Evolutionary conservation across 2,113 vertebrate species (phyloP).

Genomic region (Phyllostomus discolor): DNA sequence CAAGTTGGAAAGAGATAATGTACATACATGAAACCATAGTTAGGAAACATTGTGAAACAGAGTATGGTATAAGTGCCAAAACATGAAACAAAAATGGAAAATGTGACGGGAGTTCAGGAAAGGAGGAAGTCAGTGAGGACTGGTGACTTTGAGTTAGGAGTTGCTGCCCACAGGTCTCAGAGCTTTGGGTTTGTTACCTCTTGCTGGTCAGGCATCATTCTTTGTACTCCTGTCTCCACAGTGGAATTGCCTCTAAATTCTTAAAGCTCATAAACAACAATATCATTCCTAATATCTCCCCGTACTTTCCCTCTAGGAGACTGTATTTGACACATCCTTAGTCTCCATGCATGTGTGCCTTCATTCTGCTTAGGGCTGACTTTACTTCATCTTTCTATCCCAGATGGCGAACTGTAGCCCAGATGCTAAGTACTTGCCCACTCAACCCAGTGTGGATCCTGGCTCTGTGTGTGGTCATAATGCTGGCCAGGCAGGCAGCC

Average conservation of each 20-base stretch:
- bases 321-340: not conserved
- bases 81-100: not conserved
- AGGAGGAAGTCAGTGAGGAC: not conserved
- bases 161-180: not conserved
- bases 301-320: not conserved
- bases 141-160: not conserved
- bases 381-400: not conserved
- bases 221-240: not conserved
- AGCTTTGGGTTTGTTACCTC: not conserved
- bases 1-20: not conserved
- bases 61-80: not conserved
- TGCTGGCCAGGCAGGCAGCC: not conserved
- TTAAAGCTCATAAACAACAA: not conserved
- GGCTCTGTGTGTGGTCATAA: not conserved
- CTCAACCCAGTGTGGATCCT: not conserved
- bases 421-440: not conserved
- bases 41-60: not conserved
- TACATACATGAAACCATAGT: not conserved
- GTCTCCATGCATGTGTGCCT: not conserved
- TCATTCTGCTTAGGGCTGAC: not conserved
- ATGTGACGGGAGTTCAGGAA: not conserved
- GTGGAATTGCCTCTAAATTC: not conserved
- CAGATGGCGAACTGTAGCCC: not conserved
- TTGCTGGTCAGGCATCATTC: not conserved
- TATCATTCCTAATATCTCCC: not conserved